phyloP scores from a whole-genome alignment of 2,888 invertebrate genomes.

The Tipula unca region DNA sequence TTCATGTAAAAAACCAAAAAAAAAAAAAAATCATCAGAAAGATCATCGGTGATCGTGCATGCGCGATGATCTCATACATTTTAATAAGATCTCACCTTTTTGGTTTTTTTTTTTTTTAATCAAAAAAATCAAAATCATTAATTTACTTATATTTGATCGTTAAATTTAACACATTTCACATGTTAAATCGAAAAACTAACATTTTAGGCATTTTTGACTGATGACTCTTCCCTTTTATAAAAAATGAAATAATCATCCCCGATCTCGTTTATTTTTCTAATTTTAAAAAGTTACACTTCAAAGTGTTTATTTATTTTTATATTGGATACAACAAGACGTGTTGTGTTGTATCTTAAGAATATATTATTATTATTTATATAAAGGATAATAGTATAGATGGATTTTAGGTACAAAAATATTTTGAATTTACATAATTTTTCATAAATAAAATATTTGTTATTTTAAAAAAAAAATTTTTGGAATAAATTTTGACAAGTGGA shows the following conservation, averaged over 20 bases:
- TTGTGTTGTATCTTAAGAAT: neutral
- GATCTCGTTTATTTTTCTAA: neutral
- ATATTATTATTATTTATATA: neutral
- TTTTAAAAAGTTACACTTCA: neutral
- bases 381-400: neutral
- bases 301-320: neutral
- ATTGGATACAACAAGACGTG: neutral
- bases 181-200: neutral
- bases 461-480: neutral
- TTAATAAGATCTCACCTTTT: neutral
- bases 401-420: neutral
- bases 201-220: neutral
- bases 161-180: neutral
- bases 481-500: neutral
- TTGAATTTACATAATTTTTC: neutral
- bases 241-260: neutral
- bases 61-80: neutral
- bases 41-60: neutral
- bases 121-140: neutral
- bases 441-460: neutral
- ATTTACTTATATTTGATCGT: conserved; percentile 8
- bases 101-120: too few species aligned
- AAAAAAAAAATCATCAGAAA: too few species aligned
- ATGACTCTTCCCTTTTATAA: neutral
- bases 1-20: neutral